Evolutionary conservation across 1,140 invertebrate species (phyloP), one percentile per base, ranked within the genome.

Genomic region (Ooceraea biroi): DNA sequence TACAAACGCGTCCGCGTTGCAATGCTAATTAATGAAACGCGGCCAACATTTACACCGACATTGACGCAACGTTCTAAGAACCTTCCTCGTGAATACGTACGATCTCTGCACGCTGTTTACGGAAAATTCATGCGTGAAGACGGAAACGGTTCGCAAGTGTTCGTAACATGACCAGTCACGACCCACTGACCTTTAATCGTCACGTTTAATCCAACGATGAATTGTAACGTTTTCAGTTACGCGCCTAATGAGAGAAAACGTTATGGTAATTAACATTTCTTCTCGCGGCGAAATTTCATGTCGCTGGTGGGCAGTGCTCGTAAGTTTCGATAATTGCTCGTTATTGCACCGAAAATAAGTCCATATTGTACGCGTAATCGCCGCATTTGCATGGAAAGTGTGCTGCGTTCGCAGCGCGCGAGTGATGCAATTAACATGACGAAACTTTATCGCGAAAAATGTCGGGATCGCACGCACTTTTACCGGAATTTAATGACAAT

Each of bases 1-100:
- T 82, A 85, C 27, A 22, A 68, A 88, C 82, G 80, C 76, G 30
- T n/a, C 30, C 17, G 30, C 65, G 36, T 36, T 36, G 76, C 65
- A 71, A 71, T 36, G 52, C 46, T 69, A 83, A 83, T 72, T 74
- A 74, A 61, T 83, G 65, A 50, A 57, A 68, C 11, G 50, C 63
- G 63, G 48, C 44, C 27, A 57, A 44, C 27, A 78, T 25, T 44
- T 65, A 22, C 65, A 12, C 36, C 22, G n/a, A 36, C 44, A 68
- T 3, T 57, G 65, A 58, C 50, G 76, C 17, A 78, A 78, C 46
- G n/a, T 30, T 69, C 19, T 76, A 22, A 36, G 19, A 19, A 60
- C 30, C 36, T 61, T 69, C 50, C 36, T 69, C 44, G 19, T 36
- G 19, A 17, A 12, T 30, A 19, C 48, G 48, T 46, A 46, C 36